Conservation (phyloP, 2,888 invertebrate genomes). For the Acleris laterana region DNA sequence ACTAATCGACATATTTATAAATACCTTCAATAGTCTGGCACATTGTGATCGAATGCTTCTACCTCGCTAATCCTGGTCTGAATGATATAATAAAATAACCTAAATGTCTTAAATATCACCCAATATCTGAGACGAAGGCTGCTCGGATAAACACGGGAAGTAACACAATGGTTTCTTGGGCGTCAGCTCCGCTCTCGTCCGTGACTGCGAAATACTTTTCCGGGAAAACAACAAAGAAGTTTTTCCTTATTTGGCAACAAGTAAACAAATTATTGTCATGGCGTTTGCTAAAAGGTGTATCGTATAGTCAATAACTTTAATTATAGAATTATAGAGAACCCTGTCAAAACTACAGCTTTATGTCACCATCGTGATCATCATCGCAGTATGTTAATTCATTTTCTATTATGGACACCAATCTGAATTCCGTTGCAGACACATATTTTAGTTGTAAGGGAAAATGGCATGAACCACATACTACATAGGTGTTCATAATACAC, state of each 20-base stretch:
- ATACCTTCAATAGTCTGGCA: conserved; percentile 64
- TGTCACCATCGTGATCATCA: too few relatives aligned
- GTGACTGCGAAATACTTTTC: conserved; percentile 54
- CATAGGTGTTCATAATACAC: too few relatives aligned
- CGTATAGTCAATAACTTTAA: too few relatives aligned
- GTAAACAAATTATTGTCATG: neutral
- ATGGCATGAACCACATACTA: too few relatives aligned
- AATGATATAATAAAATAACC: conserved; percentile 66
- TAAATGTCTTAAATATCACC: conserved; percentile 69
- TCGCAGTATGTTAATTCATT: too few relatives aligned
- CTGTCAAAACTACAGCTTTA: too few relatives aligned
- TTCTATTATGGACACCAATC: too few relatives aligned
- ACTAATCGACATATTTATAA: conserved; percentile 1
- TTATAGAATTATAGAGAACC: too few relatives aligned
- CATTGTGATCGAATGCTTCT: conserved; percentile 55
- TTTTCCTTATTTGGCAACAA: neutral
- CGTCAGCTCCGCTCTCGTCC: conserved; percentile 51
- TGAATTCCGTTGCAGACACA: too few relatives aligned
- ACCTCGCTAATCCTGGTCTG: conserved; percentile 46
- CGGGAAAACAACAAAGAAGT: conserved; percentile 36
- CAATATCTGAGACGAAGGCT: conserved; percentile 51
- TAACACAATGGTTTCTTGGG: conserved; percentile 45
- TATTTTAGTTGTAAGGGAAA: too few relatives aligned
- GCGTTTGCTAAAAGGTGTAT: neutral
- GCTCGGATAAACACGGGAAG: conserved; percentile 55